Evolutionary conservation across 2,113 vertebrate species (phyloP).

Genomic region (Hemichromis elongatus): DNA sequence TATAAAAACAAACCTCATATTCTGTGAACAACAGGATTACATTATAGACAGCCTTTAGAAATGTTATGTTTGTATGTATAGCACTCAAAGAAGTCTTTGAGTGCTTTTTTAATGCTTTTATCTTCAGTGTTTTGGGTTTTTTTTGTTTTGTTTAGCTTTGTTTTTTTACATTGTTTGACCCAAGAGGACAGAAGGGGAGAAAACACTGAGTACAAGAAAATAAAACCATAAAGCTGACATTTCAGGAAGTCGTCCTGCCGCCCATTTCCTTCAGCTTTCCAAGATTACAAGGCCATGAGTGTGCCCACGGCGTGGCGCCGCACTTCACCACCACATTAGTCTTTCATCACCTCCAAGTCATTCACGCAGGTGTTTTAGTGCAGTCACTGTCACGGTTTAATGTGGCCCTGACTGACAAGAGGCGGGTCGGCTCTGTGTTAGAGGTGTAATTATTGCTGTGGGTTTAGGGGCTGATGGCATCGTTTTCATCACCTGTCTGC

Average conservation of each 20-base stretch:
- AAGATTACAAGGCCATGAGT: conserved; percentile 40
- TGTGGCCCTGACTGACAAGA: conserved; percentile 31
- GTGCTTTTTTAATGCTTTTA: neutral
- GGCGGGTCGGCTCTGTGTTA: neutral
- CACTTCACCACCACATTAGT: conserved; percentile 11
- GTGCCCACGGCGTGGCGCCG: neutral
- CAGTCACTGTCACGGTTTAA: conserved; percentile 6
- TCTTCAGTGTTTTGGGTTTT: neutral
- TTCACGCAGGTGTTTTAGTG: conserved; percentile 41
- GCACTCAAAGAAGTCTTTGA: neutral
- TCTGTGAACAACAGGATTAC: neutral
- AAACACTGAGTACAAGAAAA: neutral
- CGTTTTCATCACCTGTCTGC: conserved; percentile 32
- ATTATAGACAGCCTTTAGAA: neutral
- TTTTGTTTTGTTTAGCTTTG: neutral
- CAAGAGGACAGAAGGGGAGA: neutral
- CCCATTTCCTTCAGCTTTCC: conserved; percentile 5
- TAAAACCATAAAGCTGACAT: conserved; percentile 4
- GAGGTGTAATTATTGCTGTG: conserved; percentile 27
- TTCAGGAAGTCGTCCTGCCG: conserved; percentile 24
- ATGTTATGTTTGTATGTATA: neutral
- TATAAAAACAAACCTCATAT: neutral
- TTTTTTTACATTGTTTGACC: neutral
- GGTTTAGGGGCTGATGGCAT: conserved; percentile 16
- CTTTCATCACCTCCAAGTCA: conserved; percentile 40